Conservation (phyloP, 53 echinoderm and acorn worm species). For the Arbacia lixula region DNA sequence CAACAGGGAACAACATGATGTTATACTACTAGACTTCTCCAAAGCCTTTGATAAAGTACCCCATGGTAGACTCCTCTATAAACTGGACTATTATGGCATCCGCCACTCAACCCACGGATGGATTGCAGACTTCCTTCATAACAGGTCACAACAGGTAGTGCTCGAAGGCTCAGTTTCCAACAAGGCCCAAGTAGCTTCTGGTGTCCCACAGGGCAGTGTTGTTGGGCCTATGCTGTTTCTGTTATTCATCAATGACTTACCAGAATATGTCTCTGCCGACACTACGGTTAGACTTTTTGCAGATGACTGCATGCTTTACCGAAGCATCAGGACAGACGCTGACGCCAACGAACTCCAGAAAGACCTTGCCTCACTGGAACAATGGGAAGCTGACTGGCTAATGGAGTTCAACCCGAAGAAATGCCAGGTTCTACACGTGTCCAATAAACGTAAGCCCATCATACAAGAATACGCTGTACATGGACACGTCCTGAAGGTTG, state of each 20-base stretch:
- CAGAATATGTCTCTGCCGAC: constrained; percentile 29
- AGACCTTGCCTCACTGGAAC: constrained; percentile 58
- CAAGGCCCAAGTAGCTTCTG: constrained; percentile 44
- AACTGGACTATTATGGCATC: constrained; percentile 37
- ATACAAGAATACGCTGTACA: background rate
- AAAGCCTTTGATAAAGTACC: constrained; percentile 66
- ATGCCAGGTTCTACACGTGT: constrained; percentile 56
- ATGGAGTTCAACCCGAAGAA: constrained; percentile 58
- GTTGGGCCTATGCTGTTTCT: constrained; percentile 57
- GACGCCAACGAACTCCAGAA: constrained; percentile 43
- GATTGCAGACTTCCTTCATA: constrained; percentile 33
- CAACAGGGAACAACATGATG: constrained; percentile 30
- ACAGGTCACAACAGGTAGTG: constrained; percentile 45
- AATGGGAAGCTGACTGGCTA: constrained; percentile 44
- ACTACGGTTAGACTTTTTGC: constrained; percentile 59
- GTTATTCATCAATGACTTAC: constrained; percentile 64
- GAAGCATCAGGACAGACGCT: constrained; percentile 15
- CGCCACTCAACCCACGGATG: constrained; percentile 12
- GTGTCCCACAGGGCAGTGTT: constrained; percentile 66
- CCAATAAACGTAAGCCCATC: constrained; percentile 54
- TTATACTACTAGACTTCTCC: constrained; percentile 37
- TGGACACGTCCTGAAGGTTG: constrained; percentile 30
- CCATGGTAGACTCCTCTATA: constrained; percentile 47
- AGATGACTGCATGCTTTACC: constrained; percentile 65
- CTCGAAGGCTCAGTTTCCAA: constrained; percentile 28